These are phyloP conservation scores for Halcyon senegalensis DNA, from an alignment of 2,113 vertebrate genomes.

Conservation along the genomic window DNA sequence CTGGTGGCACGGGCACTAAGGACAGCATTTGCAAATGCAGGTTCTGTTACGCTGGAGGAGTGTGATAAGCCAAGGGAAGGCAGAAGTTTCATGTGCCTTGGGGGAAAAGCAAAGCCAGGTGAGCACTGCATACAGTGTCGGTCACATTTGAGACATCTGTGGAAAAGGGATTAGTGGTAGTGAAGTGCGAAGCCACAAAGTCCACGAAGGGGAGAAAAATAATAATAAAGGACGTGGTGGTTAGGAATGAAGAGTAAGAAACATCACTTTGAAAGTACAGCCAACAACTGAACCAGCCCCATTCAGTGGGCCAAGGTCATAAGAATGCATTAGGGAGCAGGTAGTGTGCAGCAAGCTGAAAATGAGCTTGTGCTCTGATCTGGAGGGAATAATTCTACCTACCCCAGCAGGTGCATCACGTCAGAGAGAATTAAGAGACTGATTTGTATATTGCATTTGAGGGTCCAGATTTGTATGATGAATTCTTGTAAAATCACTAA, in stretches of 20 bases:
- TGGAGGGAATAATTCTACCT: background rate
- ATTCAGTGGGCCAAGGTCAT: background rate
- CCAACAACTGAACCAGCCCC: background rate
- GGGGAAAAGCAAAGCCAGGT: background rate
- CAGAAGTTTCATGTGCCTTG: background rate
- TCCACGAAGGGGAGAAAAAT: background rate
- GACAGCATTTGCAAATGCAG: background rate
- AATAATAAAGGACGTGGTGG: background rate
- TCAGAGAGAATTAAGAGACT: background rate
- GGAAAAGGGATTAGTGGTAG: background rate
- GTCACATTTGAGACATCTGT: background rate
- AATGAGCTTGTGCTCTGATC: background rate
- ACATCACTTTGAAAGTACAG: background rate
- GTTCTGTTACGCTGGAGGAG: background rate
- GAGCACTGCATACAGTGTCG: background rate
- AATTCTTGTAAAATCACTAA: background rate
- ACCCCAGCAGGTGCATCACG: background rate
- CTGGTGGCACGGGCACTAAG: background rate
- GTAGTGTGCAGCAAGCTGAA: background rate
- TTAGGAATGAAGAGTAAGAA: background rate
- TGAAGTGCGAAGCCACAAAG: background rate
- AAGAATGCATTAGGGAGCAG: background rate
- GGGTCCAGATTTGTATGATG: background rate
- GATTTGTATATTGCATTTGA: background rate
- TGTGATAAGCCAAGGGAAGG: background rate